phyloP scores from a whole-genome alignment of 2,797 vertebrate genomes.

The Astyanax mexicanus region DNA sequence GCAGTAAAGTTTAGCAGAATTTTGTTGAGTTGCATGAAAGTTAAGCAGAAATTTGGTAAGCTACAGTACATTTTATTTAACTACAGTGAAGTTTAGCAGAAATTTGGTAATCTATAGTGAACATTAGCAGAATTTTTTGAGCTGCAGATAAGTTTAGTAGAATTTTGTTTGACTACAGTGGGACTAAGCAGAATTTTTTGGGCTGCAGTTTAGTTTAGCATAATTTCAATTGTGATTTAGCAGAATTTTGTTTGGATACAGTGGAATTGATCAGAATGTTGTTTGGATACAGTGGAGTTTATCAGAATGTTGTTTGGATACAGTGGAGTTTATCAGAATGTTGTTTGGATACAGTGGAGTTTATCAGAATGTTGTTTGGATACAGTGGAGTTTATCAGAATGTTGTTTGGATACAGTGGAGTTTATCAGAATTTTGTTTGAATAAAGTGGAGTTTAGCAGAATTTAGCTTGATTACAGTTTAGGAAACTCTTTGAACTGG shows the following conservation, averaged over 20 bases:
- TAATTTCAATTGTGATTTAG: too few species aligned
- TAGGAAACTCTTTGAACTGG: too few species aligned
- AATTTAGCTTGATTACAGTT: neutral
- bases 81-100: neutral
- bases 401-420: too few species aligned
- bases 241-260: neutral
- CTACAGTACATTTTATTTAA: neutral
- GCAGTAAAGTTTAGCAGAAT: neutral
- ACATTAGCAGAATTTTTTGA: too few species aligned
- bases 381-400: too few species aligned
- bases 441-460: too few species aligned
- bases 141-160: neutral
- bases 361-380: too few species aligned
- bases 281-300: neutral
- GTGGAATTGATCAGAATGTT: neutral
- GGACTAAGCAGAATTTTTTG: too few species aligned
- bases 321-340: neutral
- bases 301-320: neutral
- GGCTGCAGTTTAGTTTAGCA: neutral
- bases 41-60: too few species aligned
- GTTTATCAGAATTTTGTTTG: too few species aligned
- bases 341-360: too few species aligned
- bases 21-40: neutral
- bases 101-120: too few species aligned
- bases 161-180: neutral